Conservation (phyloP, 1,140 invertebrate species). For the Trichoplusia ni region DNA sequence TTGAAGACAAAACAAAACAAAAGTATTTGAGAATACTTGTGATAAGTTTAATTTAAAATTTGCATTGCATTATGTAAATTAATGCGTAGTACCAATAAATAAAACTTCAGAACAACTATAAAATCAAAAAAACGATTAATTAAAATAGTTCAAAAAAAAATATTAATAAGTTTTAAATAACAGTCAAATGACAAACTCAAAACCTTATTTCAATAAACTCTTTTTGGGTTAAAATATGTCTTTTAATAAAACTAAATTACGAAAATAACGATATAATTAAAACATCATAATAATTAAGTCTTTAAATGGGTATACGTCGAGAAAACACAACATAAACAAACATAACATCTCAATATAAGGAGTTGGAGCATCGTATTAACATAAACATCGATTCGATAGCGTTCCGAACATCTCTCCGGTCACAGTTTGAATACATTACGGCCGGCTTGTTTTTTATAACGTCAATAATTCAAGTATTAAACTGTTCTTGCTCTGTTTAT, state of each 20-base stretch:
- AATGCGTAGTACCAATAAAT: no score
- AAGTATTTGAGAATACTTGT: no score
- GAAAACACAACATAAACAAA: conserved; percentile 43
- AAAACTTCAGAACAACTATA: no score
- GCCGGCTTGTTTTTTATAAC: conserved; percentile 60
- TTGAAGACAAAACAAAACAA: no score
- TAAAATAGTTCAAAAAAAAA: no score
- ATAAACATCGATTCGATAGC: conserved; percentile 67
- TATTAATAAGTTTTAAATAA: no score
- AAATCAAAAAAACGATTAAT: no score
- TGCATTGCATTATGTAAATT: no score
- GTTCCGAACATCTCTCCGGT: conserved; percentile 50
- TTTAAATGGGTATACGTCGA: conserved; percentile 33
- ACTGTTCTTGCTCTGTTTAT: conserved; percentile 51
- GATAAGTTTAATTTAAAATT: no score
- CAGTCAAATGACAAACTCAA: no score
- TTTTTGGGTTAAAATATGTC: not conserved
- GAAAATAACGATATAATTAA: conserved; percentile 48
- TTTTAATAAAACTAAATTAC: conserved; percentile 7
- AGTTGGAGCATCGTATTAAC: conserved; percentile 59
- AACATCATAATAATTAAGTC: conserved; percentile 43
- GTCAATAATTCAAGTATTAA: conserved; percentile 69
- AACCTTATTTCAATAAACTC: no score
- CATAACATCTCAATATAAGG: conserved; percentile 70
- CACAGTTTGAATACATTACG: conserved; percentile 72